These are phyloP conservation scores for Cyclargus thomasi DNA, from an alignment of 1,140 invertebrate species.

Conservation along the genomic window DNA sequence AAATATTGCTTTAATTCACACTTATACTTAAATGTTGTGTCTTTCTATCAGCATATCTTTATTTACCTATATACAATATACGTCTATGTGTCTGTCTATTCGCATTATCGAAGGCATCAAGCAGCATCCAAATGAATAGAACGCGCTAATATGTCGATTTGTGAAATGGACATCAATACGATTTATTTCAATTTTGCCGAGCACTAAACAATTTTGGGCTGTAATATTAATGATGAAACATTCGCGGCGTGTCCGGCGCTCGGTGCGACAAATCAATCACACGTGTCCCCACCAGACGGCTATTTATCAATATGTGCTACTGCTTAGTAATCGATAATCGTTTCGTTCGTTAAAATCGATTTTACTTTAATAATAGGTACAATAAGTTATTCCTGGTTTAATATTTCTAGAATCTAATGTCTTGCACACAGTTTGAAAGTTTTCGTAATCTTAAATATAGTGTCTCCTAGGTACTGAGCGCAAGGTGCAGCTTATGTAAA, in stretches of 20 bases:
- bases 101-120: too few relatives aligned
- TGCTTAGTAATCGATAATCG: neutral
- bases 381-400: neutral
- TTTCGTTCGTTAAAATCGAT: neutral
- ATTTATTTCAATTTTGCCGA: neutral
- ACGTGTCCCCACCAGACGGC: constrained; percentile 39
- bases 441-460: too few relatives aligned
- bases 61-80: too few relatives aligned
- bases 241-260: constrained; percentile 18
- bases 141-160: neutral
- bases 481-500: too few relatives aligned
- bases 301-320: constrained; percentile 20
- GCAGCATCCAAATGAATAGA: too few relatives aligned
- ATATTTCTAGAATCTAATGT: neutral
- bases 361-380: neutral
- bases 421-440: too few relatives aligned
- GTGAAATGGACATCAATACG: neutral
- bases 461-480: too few relatives aligned
- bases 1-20: too few relatives aligned
- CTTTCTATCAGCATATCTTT: too few relatives aligned
- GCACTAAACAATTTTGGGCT: constrained; percentile 14
- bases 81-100: neutral
- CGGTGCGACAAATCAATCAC: constrained; percentile 53
- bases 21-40: too few relatives aligned
- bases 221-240: constrained; percentile 45